phyloP scores from a whole-genome alignment of 2,113 vertebrate species.

The Rhipidura dahli region DNA sequence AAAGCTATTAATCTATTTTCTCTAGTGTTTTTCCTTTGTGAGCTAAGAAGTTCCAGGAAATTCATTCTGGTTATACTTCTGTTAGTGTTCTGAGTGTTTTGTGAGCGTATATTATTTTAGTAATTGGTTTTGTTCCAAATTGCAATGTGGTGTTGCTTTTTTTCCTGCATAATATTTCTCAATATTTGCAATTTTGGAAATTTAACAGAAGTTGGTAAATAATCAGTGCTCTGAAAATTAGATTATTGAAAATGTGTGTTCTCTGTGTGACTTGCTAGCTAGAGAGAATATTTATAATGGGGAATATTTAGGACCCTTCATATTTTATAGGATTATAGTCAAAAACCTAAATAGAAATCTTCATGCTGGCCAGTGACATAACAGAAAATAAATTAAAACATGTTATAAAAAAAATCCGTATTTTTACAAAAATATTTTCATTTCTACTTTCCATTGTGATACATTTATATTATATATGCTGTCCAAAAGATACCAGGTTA shows the following conservation, averaged over 20 bases:
- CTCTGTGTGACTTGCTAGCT: background rate
- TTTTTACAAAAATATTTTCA: background rate
- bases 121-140: background rate
- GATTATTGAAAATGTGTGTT: background rate
- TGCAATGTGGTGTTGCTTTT: background rate
- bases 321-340: background rate
- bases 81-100: background rate
- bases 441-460: background rate
- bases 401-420: background rate
- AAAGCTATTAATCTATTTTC: constrained; percentile 28
- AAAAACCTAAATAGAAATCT: background rate
- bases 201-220: background rate
- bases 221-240: background rate
- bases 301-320: background rate
- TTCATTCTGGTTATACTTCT: background rate
- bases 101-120: background rate
- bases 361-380: background rate
- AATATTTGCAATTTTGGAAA: background rate
- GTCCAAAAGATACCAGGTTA: background rate
- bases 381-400: background rate
- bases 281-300: background rate
- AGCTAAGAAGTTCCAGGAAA: constrained; percentile 17
- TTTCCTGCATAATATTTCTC: background rate
- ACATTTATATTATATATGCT: background rate
- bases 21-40: constrained; percentile 19